These are phyloP conservation scores for Coregonus clupeaformis DNA, from an alignment of 2,113 vertebrate genomes.

Conservation along the genomic window DNA sequence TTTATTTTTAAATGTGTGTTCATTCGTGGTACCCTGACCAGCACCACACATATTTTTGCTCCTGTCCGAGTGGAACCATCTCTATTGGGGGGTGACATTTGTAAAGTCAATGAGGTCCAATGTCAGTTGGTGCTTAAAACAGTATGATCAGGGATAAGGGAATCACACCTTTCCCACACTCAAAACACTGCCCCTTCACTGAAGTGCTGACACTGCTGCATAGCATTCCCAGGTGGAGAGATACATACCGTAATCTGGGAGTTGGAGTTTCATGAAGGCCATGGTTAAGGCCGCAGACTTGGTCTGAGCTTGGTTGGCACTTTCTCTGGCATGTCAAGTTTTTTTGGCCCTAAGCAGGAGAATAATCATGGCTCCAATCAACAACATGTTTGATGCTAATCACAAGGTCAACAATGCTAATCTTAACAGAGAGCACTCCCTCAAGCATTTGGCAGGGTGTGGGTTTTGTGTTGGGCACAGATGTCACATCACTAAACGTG, in stretches of 20 bases:
- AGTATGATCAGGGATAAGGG: neutral
- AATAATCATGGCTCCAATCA: neutral
- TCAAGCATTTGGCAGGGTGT: neutral
- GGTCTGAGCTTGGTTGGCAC: constrained; percentile 9
- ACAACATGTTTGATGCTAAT: neutral
- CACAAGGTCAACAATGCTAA: neutral
- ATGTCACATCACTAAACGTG: constrained; percentile 13
- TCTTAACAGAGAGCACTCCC: neutral
- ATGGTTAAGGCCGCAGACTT: neutral
- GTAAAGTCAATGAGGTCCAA: neutral
- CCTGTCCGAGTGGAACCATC: constrained; percentile 1
- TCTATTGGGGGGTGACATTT: neutral
- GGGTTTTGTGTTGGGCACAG: constrained; percentile 7
- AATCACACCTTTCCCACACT: neutral
- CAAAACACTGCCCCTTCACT: neutral
- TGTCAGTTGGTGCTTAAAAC: neutral
- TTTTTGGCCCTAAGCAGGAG: neutral
- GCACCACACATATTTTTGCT: constrained; percentile 38
- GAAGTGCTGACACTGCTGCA: neutral
- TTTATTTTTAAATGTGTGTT: constrained; percentile 36
- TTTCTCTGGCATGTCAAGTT: neutral
- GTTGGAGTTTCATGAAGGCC: neutral
- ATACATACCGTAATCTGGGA: neutral
- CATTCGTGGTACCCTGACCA: constrained; percentile 44
- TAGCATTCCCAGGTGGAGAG: neutral